Percentiles rank a stretch among this genome's conserved stretches.
Conservation (phyloP, 2,888 invertebrate genomes). For the Trichogramma evanescens region DNA sequence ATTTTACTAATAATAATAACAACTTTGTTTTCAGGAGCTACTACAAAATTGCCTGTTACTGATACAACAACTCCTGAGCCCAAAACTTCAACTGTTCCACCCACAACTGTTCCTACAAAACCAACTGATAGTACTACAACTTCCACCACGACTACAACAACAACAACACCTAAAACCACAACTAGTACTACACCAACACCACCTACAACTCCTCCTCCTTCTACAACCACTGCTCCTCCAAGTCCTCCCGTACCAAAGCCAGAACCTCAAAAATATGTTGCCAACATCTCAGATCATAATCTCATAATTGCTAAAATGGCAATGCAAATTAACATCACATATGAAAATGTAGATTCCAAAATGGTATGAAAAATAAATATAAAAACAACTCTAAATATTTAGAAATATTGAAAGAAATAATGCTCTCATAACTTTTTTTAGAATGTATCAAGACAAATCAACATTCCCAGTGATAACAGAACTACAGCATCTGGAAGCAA, state of each 20-base stretch:
- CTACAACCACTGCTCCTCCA: slow-evolving; percentile 23
- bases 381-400: background rate
- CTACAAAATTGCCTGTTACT: background rate
- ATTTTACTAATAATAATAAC: background rate
- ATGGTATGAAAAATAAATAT: slow-evolving; percentile 26
- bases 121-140: slow-evolving; percentile 1
- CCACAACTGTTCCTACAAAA: slow-evolving; percentile 1
- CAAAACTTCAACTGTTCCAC: background rate
- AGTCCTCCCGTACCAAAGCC: slow-evolving; percentile 34
- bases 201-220: slow-evolving; percentile 36
- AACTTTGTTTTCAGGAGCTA: background rate
- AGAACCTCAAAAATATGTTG: slow-evolving; percentile 49
- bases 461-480: slow-evolving; percentile 46
- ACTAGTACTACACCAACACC: slow-evolving; percentile 39
- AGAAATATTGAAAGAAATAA: background rate
- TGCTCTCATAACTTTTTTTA: slow-evolving; percentile 1
- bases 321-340: slow-evolving; percentile 57
- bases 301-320: slow-evolving; percentile 65
- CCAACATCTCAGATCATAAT: slow-evolving; percentile 49
- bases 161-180: slow-evolving; percentile 36
- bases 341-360: slow-evolving; percentile 44
- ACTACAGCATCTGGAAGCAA: slow-evolving; percentile 47
- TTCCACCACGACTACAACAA: background rate
- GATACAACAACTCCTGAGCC: background rate
- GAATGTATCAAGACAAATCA: slow-evolving; percentile 25